Conservation (phyloP, 2,888 invertebrate species). For the Mycogona germanica region DNA sequence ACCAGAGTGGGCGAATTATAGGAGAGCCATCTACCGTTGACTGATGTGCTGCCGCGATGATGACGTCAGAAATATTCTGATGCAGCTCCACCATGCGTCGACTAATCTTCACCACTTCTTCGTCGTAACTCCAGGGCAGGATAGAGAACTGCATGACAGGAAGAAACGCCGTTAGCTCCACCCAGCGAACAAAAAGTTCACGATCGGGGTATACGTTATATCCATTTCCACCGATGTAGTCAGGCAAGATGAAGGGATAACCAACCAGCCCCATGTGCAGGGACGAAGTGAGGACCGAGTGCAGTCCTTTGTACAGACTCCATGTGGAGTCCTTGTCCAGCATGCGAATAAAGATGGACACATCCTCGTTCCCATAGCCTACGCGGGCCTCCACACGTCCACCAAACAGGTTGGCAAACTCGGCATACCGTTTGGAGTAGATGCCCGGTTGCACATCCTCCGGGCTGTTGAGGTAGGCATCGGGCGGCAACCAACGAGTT, state of each 20-base stretch:
- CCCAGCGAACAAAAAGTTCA: conserved; percentile 56
- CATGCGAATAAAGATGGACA: conserved; percentile 60
- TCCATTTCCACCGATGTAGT: conserved; percentile 50
- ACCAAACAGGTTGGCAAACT: conserved; percentile 39
- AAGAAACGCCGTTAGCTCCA: conserved; percentile 62
- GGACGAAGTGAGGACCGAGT: conserved; percentile 57
- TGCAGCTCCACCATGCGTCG: conserved; percentile 52
- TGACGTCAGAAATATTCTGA: conserved; percentile 41
- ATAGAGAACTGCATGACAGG: conserved; percentile 67
- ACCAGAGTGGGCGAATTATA: conserved; percentile 73
- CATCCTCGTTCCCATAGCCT: conserved; percentile 54
- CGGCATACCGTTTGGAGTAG: conserved; percentile 25
- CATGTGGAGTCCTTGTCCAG: conserved; percentile 58
- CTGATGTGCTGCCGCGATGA: conserved; percentile 45
- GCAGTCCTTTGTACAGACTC: conserved; percentile 52
- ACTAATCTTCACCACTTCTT: conserved; percentile 46
- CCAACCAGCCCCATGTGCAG: conserved; percentile 48
- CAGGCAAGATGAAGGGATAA: conserved; percentile 60
- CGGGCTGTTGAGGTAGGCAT: conserved; percentile 20
- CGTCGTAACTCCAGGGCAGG: conserved; percentile 59
- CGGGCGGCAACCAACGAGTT: conserved; percentile 48
- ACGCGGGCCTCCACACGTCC: conserved; percentile 51
- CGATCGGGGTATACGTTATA: conserved; percentile 31
- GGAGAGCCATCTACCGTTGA: conserved; percentile 51
- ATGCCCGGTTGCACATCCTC: conserved; percentile 26